phyloP scores from a whole-genome alignment of 1,140 invertebrate genomes.

The Musca vetustissima region DNA sequence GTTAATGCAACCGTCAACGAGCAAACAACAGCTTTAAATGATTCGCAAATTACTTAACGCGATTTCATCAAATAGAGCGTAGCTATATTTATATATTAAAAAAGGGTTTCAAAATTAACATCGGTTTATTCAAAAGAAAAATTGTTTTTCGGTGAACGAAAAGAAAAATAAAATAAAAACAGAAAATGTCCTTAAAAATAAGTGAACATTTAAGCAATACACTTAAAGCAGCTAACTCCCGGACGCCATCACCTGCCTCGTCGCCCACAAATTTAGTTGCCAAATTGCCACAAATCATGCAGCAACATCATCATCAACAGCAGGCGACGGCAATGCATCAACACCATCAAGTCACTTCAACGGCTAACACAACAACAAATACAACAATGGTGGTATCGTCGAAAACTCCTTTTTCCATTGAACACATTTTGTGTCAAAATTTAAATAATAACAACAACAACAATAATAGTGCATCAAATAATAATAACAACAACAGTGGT shows the following conservation, averaged over 20 bases:
- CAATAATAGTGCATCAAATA: slow-evolving; percentile 19
- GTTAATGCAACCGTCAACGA: slow-evolving; percentile 54
- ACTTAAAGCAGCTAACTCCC: too few species aligned
- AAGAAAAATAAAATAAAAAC: too few species aligned
- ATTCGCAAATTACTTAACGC: neutral
- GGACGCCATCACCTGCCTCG: slow-evolving; percentile 1
- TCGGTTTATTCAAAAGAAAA: slow-evolving; percentile 2
- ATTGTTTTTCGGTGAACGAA: neutral
- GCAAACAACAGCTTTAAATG: slow-evolving; percentile 42
- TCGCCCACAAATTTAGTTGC: slow-evolving; percentile 24
- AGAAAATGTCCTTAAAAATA: slow-evolving; percentile 31
- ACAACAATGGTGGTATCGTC: slow-evolving; percentile 43
- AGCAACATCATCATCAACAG: slow-evolving; percentile 13
- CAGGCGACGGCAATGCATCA: slow-evolving; percentile 6
- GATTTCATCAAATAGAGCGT: too few species aligned
- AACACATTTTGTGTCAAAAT: slow-evolving; percentile 54
- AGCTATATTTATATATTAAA: neutral
- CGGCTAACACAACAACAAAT: slow-evolving; percentile 25
- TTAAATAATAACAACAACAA: slow-evolving; percentile 39
- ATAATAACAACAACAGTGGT: slow-evolving; percentile 22
- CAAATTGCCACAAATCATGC: neutral
- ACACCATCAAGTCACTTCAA: slow-evolving; percentile 3
- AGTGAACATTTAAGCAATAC: slow-evolving; percentile 15
- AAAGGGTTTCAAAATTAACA: neutral
- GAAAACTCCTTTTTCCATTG: slow-evolving; percentile 55